Evolutionary conservation across 2,888 invertebrate species (phyloP).

Genomic region (Hartigia nigra): DNA sequence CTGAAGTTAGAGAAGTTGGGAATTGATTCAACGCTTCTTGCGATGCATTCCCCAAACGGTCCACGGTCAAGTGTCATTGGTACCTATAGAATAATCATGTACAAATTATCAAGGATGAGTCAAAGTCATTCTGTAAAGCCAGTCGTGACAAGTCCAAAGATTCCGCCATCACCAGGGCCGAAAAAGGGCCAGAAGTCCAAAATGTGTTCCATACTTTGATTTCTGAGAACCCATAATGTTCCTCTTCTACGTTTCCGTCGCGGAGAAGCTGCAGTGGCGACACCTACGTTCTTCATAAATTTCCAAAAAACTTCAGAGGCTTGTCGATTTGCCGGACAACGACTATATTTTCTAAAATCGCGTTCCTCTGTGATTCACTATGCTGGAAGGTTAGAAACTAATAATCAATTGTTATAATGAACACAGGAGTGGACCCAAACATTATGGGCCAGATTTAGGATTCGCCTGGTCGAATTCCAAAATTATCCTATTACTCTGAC

Average conservation of each 20-base stretch:
- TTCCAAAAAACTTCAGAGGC: background rate
- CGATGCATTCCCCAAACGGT: slow-evolving; percentile 69
- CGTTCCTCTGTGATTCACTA: background rate
- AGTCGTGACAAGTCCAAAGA: background rate
- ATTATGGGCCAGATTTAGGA: background rate
- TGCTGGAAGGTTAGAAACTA: background rate
- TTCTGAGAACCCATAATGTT: background rate
- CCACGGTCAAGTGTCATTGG: slow-evolving; percentile 76
- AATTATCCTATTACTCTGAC: background rate
- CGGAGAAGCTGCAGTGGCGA: background rate
- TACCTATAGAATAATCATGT: slow-evolving; percentile 77
- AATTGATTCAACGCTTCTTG: slow-evolving; percentile 71
- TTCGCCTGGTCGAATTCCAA: background rate
- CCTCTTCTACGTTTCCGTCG: background rate
- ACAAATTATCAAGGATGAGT: slow-evolving; percentile 59
- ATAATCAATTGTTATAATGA: background rate
- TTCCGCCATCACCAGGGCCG: slow-evolving; percentile 6
- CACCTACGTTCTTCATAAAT: background rate
- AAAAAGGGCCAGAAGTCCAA: slow-evolving; percentile 20
- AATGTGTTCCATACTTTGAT: slow-evolving; percentile 18
- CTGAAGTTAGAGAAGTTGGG: slow-evolving; percentile 71
- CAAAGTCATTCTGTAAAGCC: background rate
- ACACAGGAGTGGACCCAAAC: background rate
- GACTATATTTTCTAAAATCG: background rate
- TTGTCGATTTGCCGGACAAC: background rate